Percentiles rank a stretch among this genome's conserved stretches.
These are phyloP conservation scores for Ceratothoa steindachneri DNA, from an alignment of 2,888 invertebrate species.

Conservation along the genomic window DNA sequence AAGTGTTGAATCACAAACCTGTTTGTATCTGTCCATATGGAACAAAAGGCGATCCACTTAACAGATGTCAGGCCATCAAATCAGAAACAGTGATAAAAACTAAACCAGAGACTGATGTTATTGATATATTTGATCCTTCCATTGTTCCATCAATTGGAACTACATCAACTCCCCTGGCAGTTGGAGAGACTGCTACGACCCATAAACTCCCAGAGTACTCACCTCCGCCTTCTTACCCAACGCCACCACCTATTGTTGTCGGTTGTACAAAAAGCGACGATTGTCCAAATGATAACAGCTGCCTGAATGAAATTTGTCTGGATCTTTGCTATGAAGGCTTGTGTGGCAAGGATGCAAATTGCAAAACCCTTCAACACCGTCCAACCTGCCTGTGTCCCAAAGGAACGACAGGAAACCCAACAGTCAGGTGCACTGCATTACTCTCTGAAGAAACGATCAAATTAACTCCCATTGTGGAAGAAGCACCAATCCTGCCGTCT, in stretches of 20 bases:
- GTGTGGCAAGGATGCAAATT: slow-evolving; percentile 75
- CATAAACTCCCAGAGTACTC: background rate
- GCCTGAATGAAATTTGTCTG: slow-evolving; percentile 61
- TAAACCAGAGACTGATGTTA: slow-evolving; percentile 14
- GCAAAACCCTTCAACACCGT: slow-evolving; percentile 68
- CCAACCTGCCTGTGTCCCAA: slow-evolving; percentile 25
- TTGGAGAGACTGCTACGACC: background rate
- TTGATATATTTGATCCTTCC: background rate
- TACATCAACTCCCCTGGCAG: background rate
- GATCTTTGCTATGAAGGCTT: slow-evolving; percentile 71
- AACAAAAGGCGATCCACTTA: slow-evolving; percentile 51
- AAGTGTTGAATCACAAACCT: slow-evolving; percentile 50
- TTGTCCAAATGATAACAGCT: slow-evolving; percentile 64
- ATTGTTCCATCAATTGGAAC: slow-evolving; percentile 5
- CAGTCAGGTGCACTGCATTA: slow-evolving; percentile 32
- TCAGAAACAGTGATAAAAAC: background rate
- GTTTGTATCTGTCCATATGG: slow-evolving; percentile 52
- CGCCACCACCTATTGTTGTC: slow-evolving; percentile 20
- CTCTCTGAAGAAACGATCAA: slow-evolving; percentile 8
- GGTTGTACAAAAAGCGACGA: slow-evolving; percentile 74
- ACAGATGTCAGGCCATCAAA: slow-evolving; percentile 55
- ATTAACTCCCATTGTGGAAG: background rate
- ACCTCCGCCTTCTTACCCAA: slow-evolving; percentile 23
- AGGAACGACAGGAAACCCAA: slow-evolving; percentile 36
- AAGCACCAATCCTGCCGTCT: slow-evolving; percentile 10